Evolutionary conservation across 2,113 vertebrate species (phyloP).

Genomic region (Synchiropus splendidus): DNA sequence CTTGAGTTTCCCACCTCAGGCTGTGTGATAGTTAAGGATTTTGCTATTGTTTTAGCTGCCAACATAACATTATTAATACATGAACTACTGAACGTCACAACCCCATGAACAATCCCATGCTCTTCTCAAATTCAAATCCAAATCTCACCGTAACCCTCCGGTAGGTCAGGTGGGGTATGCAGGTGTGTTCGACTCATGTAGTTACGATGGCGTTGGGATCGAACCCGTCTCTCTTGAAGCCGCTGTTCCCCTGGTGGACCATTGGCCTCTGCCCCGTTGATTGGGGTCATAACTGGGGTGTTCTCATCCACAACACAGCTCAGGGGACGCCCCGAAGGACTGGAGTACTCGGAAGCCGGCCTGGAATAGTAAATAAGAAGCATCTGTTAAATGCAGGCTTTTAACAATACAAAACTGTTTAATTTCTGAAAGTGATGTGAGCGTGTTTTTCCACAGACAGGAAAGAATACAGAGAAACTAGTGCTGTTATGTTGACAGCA

Average conservation of each 20-base stretch:
- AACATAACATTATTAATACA: no score
- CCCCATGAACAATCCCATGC: no score
- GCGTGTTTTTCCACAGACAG: no score
- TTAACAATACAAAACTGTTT: no score
- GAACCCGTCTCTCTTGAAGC: conserved; percentile 79
- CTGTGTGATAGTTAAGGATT: no score
- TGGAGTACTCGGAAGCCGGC: conserved; percentile 90
- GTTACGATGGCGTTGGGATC: conserved; percentile 89
- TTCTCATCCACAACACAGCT: conserved; percentile 94
- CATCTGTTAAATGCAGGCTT: no score
- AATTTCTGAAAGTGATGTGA: no score
- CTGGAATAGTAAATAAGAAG: conserved; percentile 42
- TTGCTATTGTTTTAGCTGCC: no score
- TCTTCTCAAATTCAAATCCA: no score
- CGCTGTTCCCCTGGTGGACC: conserved; percentile 76
- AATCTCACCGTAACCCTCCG: conserved; percentile 86
- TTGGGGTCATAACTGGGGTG: conserved; percentile 77
- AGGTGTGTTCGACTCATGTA: conserved; percentile 97
- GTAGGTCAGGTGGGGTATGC: conserved; percentile 87
- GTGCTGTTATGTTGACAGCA: background rate
- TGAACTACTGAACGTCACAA: no score
- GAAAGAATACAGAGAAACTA: background rate
- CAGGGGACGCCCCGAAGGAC: conserved; percentile 81
- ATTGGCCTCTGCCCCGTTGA: conserved; percentile 82
- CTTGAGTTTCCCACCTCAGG: no score